Evolutionary conservation across 1,140 invertebrate genomes (phyloP), one percentile per base, ranked within the genome.

Genomic region (Brachionus paranguensis): DNA sequence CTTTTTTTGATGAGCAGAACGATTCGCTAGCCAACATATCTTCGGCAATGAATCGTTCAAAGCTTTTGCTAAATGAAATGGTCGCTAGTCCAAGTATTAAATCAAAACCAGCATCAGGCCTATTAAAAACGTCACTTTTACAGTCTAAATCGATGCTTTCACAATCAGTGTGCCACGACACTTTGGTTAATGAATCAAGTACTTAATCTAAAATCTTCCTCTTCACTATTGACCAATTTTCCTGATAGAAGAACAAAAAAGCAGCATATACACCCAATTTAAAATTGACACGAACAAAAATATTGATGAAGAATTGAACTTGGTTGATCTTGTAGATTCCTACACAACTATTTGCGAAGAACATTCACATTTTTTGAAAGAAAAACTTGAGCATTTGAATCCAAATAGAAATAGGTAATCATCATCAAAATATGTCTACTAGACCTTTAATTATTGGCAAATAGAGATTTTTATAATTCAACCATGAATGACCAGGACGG

Each of bases 231-330:
- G n/a, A 11, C 11, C n/a, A 43, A n/a, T 37, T 55, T 78, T 45
- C 3, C 14, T 78, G 11, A 78, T n/a, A 60, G 64, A 64, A 17
- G 72, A 76, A 11, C 53, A 81, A 41, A 53, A 81, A 68, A 64
- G 78, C 12, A 81, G 78, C 64, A 81, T 81, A 41, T 76, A 76
- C 27, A 12, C 53, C 64, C 53, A 81, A 45, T 81, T 81, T 81
- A 81, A 81, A 81, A 81, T 81, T 41, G 78, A 81, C 10, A 81
- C 78, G 3, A 43, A 60, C 53, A 81, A 81, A 27, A 43, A 81
- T 17, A 81, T 68, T 14, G 78, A 81, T 29, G 78, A 81, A 43
- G 78, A 81, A n/a, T 68, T n/a, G 7, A 81, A 81, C 27, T 68
- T 81, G n/a, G 17, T 17, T 81, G 53, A 81, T 24, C 43, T 81